These are phyloP conservation scores for Silurus meridionalis DNA, from an alignment of 2,113 vertebrate genomes.

Conservation along the genomic window DNA sequence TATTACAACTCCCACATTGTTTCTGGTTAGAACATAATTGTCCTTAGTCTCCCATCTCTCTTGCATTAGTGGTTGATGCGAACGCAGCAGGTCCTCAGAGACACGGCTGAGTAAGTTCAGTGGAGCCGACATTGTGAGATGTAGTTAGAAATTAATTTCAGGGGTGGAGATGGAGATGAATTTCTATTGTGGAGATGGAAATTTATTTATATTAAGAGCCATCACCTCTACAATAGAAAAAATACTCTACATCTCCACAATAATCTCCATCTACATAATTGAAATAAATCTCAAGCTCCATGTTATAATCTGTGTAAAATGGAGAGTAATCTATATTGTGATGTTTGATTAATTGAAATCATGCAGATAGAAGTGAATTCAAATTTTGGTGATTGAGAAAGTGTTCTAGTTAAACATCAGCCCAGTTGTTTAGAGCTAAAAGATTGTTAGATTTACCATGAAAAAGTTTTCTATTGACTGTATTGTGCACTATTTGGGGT, in stretches of 20 bases:
- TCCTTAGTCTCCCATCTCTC: neutral
- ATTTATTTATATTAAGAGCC: no score
- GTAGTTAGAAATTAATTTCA: neutral
- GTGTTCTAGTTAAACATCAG: neutral
- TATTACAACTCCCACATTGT: neutral
- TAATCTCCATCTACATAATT: no score
- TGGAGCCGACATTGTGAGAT: neutral
- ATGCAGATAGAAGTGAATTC: neutral
- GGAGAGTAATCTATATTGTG: neutral
- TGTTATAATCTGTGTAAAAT: neutral
- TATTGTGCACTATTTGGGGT: neutral
- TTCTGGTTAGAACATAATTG: neutral
- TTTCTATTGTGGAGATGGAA: neutral
- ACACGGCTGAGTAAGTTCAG: neutral
- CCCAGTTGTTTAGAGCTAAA: neutral
- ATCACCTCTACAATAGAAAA: no score
- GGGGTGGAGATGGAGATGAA: neutral
- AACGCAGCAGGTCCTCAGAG: neutral
- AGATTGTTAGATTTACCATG: neutral
- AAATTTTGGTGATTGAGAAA: neutral
- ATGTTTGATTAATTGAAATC: neutral
- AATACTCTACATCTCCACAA: no score
- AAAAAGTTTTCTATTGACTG: neutral
- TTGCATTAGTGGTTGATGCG: neutral
- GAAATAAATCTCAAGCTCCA: no score